Evolutionary conservation across 2,797 vertebrate species (phyloP).

Genomic region (Phalanger gymnotis): DNA sequence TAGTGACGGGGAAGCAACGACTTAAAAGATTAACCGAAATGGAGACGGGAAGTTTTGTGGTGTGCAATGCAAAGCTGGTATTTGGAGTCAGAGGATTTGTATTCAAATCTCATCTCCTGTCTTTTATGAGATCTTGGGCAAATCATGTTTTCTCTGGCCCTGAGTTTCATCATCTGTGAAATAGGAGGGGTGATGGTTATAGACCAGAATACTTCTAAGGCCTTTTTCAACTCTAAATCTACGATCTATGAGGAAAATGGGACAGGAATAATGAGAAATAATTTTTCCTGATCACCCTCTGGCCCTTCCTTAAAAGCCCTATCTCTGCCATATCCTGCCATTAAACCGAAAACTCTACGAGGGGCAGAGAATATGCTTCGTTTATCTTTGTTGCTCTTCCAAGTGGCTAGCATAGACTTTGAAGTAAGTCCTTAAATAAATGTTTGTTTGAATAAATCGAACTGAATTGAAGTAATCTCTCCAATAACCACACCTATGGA

Average conservation of each 20-base stretch:
- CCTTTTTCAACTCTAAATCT: background rate
- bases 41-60: background rate
- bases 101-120: background rate
- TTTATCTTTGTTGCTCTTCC: background rate
- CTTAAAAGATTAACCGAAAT: background rate
- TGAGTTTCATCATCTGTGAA: background rate
- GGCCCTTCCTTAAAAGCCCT: background rate
- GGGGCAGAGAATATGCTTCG: background rate
- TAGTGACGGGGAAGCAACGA: background rate
- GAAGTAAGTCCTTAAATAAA: background rate
- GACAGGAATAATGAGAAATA: background rate
- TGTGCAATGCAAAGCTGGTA: background rate
- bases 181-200: background rate
- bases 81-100: background rate
- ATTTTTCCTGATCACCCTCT: background rate
- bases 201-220: background rate
- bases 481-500: background rate
- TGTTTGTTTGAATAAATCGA: background rate
- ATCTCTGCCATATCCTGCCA: background rate
- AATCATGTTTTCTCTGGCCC: background rate
- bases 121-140: background rate
- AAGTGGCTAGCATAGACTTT: background rate
- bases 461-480: background rate
- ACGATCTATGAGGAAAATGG: background rate
- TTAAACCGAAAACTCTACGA: background rate